These are phyloP conservation scores for Cosmia trapezina DNA, from an alignment of 2,888 invertebrate genomes.

Conservation along the genomic window DNA sequence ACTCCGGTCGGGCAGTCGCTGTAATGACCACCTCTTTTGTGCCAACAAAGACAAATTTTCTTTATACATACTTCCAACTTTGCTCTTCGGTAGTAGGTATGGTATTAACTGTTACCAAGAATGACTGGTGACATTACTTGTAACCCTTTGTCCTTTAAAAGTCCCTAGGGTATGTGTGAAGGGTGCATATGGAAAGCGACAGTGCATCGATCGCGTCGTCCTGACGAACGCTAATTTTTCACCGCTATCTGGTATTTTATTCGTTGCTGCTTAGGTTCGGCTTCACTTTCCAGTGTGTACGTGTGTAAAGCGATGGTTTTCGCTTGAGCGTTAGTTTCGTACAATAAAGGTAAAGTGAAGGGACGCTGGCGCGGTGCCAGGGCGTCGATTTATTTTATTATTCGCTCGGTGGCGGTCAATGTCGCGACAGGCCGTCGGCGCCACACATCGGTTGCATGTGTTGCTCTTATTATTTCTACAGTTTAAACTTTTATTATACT, in stretches of 20 bases:
- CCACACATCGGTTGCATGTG: conserved; percentile 83
- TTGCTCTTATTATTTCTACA: conserved; percentile 77
- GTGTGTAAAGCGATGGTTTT: conserved; percentile 69
- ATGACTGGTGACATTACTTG: conserved; percentile 39
- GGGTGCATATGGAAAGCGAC: conserved; percentile 77
- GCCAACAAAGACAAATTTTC: conserved; percentile 68
- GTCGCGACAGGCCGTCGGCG: conserved; percentile 85
- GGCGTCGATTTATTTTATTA: conserved; percentile 88
- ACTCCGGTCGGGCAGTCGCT: conserved; percentile 68
- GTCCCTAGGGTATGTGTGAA: conserved; percentile 63
- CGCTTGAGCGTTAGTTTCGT: conserved; percentile 69
- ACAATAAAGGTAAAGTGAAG: conserved; percentile 83
- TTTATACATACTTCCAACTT: conserved; percentile 56
- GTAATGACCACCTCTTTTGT: conserved; percentile 72
- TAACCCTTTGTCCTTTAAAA: conserved; percentile 72
- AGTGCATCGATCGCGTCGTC: conserved; percentile 73
- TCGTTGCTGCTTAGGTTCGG: conserved; percentile 65
- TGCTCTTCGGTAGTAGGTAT: neutral
- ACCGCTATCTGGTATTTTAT: conserved; percentile 48
- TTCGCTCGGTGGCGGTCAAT: conserved; percentile 89
- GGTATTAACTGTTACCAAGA: conserved; percentile 14
- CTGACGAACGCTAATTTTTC: conserved; percentile 36
- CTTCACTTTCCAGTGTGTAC: conserved; percentile 63
- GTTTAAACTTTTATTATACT: conserved; percentile 67
- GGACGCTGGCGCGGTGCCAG: conserved; percentile 87